Base-by-base conservation (phyloP, 1,140 invertebrate genomes). In the Tribolium madens region DNA sequence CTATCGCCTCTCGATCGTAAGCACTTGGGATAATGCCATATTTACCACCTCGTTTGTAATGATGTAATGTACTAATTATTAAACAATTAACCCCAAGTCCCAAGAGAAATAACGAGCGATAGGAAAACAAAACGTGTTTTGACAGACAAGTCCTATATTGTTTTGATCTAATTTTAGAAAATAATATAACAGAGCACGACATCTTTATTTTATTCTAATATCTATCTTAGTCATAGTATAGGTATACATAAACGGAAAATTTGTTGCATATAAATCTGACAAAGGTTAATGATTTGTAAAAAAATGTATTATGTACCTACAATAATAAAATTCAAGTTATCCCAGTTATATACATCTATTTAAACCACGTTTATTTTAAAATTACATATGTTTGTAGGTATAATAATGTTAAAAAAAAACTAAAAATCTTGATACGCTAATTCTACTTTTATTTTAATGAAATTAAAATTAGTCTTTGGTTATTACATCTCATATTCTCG, bases 161-260 rank as follows among this genome's bases (percentile, higher is more conserved):
- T 57, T 57, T 57, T 64, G 57, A 36, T 64, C 57, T 33, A 64
- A 64, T 64, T 64, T 64, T 64, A 64, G 57, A 64, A 33, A 13
- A 64, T 33, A n/a, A 6, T 57, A 57, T 57, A 31, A 64, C 33
- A 64, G 21, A 13, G 36, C 57, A 64, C 57, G 57, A 33, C 57
- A 64, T n/a, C n/a, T n/a, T n/a, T 14, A 50, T 50, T 14, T 50
- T 50, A 50, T 50, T 50, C 13, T 13, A 14, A 7, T 50, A 7
- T 50, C 12, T n/a, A n/a, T n/a, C n/a, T n/a, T n/a, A 10, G 46
- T 13, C 9, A 17, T 7, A 1, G 3, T 50, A 7, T 2, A 17
- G 3, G 2, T 12, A 50, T 7, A 15, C 14, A 0, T 5, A 15
- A 9, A 50, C 48, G 9, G 15, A 50, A 50, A 50, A 50, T 50